phyloP scores from a whole-genome alignment of 1,140 invertebrate species.

The Agraylea sexmaculata region DNA sequence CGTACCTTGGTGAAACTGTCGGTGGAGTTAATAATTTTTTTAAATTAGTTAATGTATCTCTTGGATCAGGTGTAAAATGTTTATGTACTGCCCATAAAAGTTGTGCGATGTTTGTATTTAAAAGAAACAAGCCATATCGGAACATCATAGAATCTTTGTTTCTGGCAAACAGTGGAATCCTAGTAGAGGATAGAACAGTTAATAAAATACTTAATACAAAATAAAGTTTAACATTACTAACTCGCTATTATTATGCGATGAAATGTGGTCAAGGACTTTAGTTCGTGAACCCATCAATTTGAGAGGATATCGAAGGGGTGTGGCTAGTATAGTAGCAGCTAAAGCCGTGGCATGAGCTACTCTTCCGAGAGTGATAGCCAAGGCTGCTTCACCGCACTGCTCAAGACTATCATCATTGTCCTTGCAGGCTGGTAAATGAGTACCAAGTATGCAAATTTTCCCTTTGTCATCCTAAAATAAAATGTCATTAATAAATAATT shows the following conservation, averaged over 20 bases:
- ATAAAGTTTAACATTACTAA: slow-evolving; percentile 8
- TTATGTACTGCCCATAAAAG: slow-evolving; percentile 29
- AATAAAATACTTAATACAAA: neutral
- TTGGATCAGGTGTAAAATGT: slow-evolving; percentile 28
- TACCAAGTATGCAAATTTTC: slow-evolving; percentile 18
- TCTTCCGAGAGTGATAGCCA: slow-evolving; percentile 30
- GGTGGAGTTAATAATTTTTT: slow-evolving; percentile 26
- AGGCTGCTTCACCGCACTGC: slow-evolving; percentile 21
- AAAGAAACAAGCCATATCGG: slow-evolving; percentile 33
- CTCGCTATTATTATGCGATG: slow-evolving; percentile 23
- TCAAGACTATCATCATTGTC: slow-evolving; percentile 24
- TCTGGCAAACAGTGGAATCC: slow-evolving; percentile 33
- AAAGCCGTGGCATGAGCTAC: slow-evolving; percentile 29
- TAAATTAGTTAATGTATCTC: slow-evolving; percentile 33
- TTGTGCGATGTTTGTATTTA: slow-evolving; percentile 38
- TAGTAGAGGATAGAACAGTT: slow-evolving; percentile 17
- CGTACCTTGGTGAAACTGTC: slow-evolving; percentile 12
- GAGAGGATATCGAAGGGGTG: slow-evolving; percentile 32
- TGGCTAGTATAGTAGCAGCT: slow-evolving; percentile 26
- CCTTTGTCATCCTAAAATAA: slow-evolving; percentile 15
- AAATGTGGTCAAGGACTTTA: slow-evolving; percentile 31
- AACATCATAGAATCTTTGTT: slow-evolving; percentile 33
- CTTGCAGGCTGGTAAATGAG: slow-evolving; percentile 30
- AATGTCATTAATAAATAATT: slow-evolving; percentile 2
- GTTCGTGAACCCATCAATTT: slow-evolving; percentile 30